Base-by-base conservation (phyloP, 2,797 vertebrate genomes). In the Syndactyla subalaris region DNA sequence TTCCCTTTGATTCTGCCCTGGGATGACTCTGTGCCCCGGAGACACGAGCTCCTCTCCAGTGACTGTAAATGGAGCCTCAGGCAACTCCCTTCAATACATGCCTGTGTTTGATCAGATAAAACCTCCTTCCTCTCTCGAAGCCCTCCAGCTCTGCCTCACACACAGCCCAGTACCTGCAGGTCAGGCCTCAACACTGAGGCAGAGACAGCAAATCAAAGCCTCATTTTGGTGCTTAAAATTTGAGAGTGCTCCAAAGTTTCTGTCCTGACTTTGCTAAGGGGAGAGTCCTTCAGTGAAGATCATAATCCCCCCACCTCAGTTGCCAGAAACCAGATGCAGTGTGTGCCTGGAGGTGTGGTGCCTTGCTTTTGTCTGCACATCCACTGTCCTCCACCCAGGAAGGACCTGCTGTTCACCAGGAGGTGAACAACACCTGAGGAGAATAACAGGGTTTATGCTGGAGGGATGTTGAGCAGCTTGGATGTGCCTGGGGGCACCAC, bases 1-100 rank as follows among this genome's bases (percentile, higher is more conserved):
- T 92, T 72, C 55, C 54, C 70, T 89, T 66, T 65, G 70, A 67
- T 84, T 72, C 80, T 86, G 24, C 34, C 45, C 3, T 13, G 57
- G 68, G 65, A 79, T 59, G 85, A 46, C 39, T 92, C 65, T 66
- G 46, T 79, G 55, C 85, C 67, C 94, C 79, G 55, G 67, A 94
- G 78, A 85, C 57, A 29, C 0, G 0, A 39, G 34, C 74, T 92
- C 55, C 41, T 90, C 66, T 90, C 66, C 83, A 74, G 38, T 72
- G 70, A 26, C 62, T 68, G 38, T n/a, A 92, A 91, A 83, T 77
- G 65, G 82, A 93, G 76, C 93, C 73, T 93, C 70, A 46, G 84
- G 88, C 90, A 94, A 30, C 75, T 89, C 61, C 45, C 52, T 89
- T 67, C 57, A 52, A 77, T 71, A 26, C 14, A 41, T 62, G 70